phyloP scores from a whole-genome alignment of 1,140 invertebrate species.

The Drosophila varians region DNA sequence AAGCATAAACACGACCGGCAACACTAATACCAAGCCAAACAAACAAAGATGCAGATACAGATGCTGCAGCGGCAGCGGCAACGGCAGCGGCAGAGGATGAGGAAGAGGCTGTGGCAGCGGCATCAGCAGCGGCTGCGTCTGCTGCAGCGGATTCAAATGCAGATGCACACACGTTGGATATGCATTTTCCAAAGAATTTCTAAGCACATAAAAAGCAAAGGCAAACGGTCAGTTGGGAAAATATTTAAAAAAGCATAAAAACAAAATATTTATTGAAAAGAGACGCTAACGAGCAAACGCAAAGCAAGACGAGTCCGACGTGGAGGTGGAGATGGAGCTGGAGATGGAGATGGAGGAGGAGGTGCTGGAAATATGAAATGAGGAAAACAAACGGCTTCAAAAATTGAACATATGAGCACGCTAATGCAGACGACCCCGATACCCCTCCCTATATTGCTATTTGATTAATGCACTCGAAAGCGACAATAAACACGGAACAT shows the following conservation, averaged over 20 bases:
- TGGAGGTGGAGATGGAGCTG: background rate
- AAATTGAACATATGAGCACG: constrained; percentile 56
- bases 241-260: constrained; percentile 82
- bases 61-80: constrained; percentile 9
- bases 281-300: constrained; percentile 51
- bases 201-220: constrained; percentile 73
- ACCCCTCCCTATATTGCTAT: constrained; percentile 22
- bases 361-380: constrained; percentile 30
- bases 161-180: constrained; percentile 41
- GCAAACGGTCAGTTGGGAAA: constrained; percentile 70
- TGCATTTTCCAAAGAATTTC: constrained; percentile 77
- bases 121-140: background rate
- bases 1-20: constrained; percentile 73
- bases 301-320: background rate
- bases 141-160: constrained; percentile 7
- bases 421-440: constrained; percentile 49
- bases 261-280: constrained; percentile 80
- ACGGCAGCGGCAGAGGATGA: too few species aligned
- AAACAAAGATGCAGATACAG: constrained; percentile 64
- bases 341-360: background rate
- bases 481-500: constrained; percentile 73
- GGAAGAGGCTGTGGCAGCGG: background rate
- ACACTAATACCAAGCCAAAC: constrained; percentile 71
- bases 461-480: constrained; percentile 80
- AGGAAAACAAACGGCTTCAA: constrained; percentile 40